phyloP scores from a whole-genome alignment of 2,888 invertebrate genomes.

The Ramazzottius varieornatus region DNA sequence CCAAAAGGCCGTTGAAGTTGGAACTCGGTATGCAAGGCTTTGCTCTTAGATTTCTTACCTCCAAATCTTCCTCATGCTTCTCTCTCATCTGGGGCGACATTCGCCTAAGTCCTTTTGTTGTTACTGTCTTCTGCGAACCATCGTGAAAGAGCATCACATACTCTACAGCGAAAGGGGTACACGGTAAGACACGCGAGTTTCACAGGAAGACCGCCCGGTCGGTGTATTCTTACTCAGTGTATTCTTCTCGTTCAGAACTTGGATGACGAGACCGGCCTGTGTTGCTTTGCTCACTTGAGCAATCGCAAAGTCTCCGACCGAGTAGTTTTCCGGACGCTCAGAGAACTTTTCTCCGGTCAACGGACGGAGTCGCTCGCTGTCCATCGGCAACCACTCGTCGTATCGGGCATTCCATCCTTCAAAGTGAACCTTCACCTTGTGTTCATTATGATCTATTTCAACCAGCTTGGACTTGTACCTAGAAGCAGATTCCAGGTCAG shows the following conservation, averaged over 20 bases:
- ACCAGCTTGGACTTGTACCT: constrained; percentile 7
- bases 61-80: background rate
- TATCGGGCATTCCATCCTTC: constrained; percentile 8
- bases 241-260: background rate
- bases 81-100: background rate
- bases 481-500: background rate
- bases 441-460: constrained; percentile 1
- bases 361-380: constrained; percentile 6
- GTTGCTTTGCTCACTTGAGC: constrained; percentile 5
- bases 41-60: background rate
- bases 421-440: constrained; percentile 5
- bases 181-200: background rate
- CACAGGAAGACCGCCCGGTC: too few relatives aligned
- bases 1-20: too few relatives aligned
- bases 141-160: background rate
- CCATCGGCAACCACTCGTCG: constrained; percentile 7
- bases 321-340: constrained; percentile 1
- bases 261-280: background rate
- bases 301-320: constrained; percentile 7
- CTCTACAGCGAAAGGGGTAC: background rate
- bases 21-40: too few relatives aligned
- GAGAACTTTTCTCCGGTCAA: background rate
- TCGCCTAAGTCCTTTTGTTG: background rate
- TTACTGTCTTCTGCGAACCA: background rate
- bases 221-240: too few relatives aligned